A percentile compares a stretch with the other conserved stretches of the same genome.
Evolutionary conservation across 1,140 invertebrate genomes (phyloP).

Genomic region (Mycetomoellerius zeteki): DNA sequence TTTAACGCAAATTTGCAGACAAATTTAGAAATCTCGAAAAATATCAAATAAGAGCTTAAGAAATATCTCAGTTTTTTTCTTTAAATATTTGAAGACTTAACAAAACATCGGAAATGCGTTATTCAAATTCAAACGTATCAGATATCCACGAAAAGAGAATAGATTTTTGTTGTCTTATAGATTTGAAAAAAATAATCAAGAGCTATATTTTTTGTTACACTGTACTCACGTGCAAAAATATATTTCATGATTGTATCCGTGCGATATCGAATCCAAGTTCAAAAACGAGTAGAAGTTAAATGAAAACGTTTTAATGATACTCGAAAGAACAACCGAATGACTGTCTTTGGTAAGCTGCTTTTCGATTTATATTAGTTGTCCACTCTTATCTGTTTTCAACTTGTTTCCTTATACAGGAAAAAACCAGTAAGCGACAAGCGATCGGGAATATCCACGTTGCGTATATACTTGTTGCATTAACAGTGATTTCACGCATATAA

Average conservation of each 20-base stretch:
- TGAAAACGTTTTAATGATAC: not conserved
- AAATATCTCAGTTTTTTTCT: not conserved
- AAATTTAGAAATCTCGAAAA: not conserved
- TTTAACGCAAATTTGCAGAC: not conserved
- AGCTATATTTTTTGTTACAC: not conserved
- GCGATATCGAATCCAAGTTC: not conserved
- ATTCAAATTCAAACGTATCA: not conserved
- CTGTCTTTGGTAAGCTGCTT: not conserved
- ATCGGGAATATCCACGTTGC: constrained; percentile 34
- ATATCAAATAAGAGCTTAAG: not conserved
- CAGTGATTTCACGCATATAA: not conserved
- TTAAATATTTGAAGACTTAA: constrained; percentile 6
- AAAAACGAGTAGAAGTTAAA: not conserved
- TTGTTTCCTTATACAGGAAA: constrained; percentile 45
- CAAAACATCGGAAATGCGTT: not conserved
- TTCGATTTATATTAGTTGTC: not conserved
- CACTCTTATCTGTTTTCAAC: constrained; percentile 27
- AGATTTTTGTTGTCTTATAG: not conserved
- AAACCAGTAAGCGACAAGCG: not conserved
- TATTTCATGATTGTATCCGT: constrained; percentile 42
- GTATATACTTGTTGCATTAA: constrained; percentile 9
- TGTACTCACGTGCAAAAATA: constrained; percentile 35
- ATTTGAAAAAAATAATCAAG: not conserved
- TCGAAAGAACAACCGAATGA: not conserved
- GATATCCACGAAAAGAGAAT: not conserved